A percentile compares a stretch with the other conserved stretches of the same genome.
Conservation (phyloP, 1,140 invertebrate species). For the Aphaenogaster ashmeadi region DNA sequence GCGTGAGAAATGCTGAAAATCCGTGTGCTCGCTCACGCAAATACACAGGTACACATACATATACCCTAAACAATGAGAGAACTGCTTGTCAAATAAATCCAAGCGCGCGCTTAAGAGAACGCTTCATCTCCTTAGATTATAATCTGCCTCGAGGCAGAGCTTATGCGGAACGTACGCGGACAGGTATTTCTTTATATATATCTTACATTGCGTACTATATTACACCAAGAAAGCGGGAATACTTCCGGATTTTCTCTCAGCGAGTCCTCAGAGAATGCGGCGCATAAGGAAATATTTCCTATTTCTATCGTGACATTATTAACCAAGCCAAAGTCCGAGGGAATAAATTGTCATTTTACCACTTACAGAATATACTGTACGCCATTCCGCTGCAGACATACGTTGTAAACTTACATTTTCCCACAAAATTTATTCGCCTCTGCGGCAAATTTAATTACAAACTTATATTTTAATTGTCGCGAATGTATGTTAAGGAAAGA, state of each 20-base stretch:
- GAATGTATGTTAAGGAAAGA: neutral
- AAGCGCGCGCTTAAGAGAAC: constrained; percentile 42
- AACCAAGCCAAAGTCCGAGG: constrained; percentile 15
- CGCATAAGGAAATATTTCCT: constrained; percentile 34
- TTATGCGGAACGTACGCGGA: constrained; percentile 29
- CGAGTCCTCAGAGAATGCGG: constrained; percentile 6
- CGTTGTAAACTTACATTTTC: neutral
- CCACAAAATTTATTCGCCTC: neutral
- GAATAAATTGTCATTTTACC: constrained; percentile 37
- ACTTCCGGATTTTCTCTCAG: constrained; percentile 18
- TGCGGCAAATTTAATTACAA: constrained; percentile 33
- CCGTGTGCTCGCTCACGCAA: constrained; percentile 1
- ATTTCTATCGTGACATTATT: constrained; percentile 58
- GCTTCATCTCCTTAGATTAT: constrained; percentile 55
- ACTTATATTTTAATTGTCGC: neutral
- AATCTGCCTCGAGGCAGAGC: constrained; percentile 55
- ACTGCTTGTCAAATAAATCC: constrained; percentile 57
- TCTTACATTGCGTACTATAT: constrained; percentile 43
- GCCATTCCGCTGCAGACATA: neutral
- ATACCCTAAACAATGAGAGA: constrained; percentile 2
- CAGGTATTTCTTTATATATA: constrained; percentile 55
- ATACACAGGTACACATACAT: neutral
- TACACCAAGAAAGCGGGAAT: constrained; percentile 31
- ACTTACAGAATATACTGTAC: neutral
- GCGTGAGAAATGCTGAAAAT: neutral